Percentiles rank a stretch among this genome's conserved stretches.
Conservation (phyloP, 2,888 invertebrate genomes). For the Lithophane socia region DNA sequence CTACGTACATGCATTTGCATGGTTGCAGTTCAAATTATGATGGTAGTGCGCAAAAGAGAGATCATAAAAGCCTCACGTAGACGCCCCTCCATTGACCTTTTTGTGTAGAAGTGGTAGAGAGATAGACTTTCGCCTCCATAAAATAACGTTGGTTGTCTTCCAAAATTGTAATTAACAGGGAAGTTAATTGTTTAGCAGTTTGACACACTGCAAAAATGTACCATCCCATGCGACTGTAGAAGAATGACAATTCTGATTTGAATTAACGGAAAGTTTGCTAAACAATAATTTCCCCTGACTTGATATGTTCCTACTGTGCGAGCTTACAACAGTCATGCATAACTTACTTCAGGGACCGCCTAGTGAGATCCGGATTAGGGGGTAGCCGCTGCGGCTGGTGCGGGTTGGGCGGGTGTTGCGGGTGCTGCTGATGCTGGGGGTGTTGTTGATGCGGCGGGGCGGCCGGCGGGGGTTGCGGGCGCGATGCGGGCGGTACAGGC, state of each 20-base stretch:
- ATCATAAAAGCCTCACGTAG: constrained; percentile 30
- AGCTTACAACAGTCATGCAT: constrained; percentile 30
- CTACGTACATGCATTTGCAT: constrained; percentile 31
- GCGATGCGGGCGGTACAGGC: constrained; percentile 67
- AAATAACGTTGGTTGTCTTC: constrained; percentile 3
- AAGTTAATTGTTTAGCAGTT: too few relatives aligned
- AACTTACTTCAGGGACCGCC: constrained; percentile 93
- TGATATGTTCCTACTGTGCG: constrained; percentile 10
- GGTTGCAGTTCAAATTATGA: constrained; percentile 37
- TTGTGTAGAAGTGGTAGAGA: constrained; percentile 4
- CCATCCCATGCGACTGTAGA: background rate
- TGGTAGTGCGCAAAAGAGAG: constrained; percentile 34
- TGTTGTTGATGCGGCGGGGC: constrained; percentile 68
- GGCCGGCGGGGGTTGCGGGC: constrained; percentile 69
- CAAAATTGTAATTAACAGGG: background rate
- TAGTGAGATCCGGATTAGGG: constrained; percentile 92
- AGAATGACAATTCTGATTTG: background rate
- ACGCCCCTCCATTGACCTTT: constrained; percentile 23
- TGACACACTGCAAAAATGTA: background rate
- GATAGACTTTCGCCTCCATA: constrained; percentile 7
- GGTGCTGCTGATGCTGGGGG: constrained; percentile 70
- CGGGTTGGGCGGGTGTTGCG: constrained; percentile 78
- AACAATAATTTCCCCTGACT: background rate
- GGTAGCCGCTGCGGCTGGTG: constrained; percentile 87
- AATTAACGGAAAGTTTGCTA: background rate